Conservation (phyloP, 2,888 invertebrate species). For the Hyppa rectilinea region DNA sequence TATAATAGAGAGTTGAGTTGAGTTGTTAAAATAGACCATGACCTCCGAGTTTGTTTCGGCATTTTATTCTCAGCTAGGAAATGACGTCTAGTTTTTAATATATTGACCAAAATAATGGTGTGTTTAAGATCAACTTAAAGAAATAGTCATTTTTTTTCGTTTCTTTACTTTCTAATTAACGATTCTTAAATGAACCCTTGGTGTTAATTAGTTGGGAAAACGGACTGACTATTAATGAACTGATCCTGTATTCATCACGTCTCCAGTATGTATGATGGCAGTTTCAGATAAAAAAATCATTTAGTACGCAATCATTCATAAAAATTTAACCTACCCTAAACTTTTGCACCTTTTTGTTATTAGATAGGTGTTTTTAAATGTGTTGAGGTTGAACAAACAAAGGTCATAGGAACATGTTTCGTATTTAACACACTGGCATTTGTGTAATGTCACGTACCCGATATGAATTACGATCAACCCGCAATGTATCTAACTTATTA, state of each 20-base stretch:
- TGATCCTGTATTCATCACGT: conserved; percentile 10
- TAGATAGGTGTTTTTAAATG: conserved; percentile 21
- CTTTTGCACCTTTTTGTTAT: conserved; percentile 25
- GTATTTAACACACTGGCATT: conserved; percentile 45
- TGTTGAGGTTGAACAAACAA: conserved; percentile 13
- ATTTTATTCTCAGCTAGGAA: no score
- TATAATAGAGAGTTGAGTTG: no score
- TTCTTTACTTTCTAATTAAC: conserved; percentile 33
- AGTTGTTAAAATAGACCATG: no score
- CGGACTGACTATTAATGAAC: conserved; percentile 1
- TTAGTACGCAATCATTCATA: no score
- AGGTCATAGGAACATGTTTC: conserved; percentile 48
- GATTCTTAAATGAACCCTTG: conserved; percentile 10
- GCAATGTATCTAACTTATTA: conserved; percentile 9
- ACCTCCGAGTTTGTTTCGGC: no score
- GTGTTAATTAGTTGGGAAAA: conserved; percentile 32
- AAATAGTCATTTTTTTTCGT: no score
- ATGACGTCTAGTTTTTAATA: no score
- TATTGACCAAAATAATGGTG: no score
- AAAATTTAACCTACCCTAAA: background rate
- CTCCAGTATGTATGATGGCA: background rate
- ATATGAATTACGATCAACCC: conserved; percentile 44
- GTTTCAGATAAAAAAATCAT: conserved; percentile 20
- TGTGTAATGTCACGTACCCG: conserved; percentile 41
- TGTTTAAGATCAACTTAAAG: no score